Evolutionary conservation across 2,113 vertebrate species (phyloP).

Genomic region (Tricholaema leucomelas): DNA sequence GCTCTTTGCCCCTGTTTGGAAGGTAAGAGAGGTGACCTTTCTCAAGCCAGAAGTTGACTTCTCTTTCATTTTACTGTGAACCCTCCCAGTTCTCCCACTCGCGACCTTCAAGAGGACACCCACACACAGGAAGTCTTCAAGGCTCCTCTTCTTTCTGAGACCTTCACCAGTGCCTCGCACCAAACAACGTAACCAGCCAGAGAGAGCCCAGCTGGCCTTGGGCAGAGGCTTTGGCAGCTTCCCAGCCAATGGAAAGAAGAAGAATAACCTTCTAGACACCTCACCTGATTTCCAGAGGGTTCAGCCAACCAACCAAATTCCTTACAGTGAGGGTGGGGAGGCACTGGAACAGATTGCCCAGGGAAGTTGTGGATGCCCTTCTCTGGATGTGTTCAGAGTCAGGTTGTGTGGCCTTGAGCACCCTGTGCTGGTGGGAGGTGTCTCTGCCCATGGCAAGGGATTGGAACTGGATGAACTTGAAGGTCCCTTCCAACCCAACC

Average conservation of each 20-base stretch:
- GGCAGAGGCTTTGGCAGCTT: background rate
- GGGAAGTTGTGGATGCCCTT: too few species aligned
- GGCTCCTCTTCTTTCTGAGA: background rate
- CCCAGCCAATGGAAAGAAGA: background rate
- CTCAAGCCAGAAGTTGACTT: background rate
- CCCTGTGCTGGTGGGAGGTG: too few species aligned
- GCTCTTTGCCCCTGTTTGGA: background rate
- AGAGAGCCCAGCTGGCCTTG: background rate
- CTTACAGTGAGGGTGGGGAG: too few species aligned
- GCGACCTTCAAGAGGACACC: background rate
- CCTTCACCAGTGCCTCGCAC: background rate
- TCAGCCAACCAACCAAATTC: background rate
- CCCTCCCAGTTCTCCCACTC: background rate
- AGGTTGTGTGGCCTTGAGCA: too few species aligned
- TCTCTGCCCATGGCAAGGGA: too few species aligned
- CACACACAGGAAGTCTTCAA: fast-evolving
- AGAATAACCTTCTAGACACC: background rate
- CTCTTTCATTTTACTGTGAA: background rate
- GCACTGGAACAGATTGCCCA: too few species aligned
- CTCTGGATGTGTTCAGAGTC: too few species aligned
- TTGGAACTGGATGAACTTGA: too few species aligned
- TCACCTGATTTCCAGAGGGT: background rate
- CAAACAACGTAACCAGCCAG: background rate
- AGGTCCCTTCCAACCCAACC: too few species aligned
- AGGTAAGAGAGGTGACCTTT: background rate